These are phyloP conservation scores for Poecile atricapillus DNA, from an alignment of 2,113 vertebrate species.

Conservation along the genomic window DNA sequence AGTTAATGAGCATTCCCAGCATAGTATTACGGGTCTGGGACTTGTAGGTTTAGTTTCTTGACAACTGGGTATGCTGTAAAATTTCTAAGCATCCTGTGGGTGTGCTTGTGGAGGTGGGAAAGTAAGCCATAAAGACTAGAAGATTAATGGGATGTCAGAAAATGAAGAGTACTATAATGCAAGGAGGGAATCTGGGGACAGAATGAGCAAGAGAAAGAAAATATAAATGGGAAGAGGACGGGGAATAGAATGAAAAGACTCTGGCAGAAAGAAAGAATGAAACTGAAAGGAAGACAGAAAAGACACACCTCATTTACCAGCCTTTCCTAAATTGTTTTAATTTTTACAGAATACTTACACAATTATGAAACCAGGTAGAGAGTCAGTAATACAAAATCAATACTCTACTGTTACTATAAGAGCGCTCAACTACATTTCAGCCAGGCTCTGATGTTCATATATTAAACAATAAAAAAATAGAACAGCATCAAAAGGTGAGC, in stretches of 20 bases:
- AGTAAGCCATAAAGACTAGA: conserved; percentile 44
- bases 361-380: neutral
- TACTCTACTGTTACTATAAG: neutral
- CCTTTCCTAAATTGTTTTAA: neutral
- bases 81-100: conserved; percentile 54
- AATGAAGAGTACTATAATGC: conserved; percentile 48
- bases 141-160: conserved; percentile 56
- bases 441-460: neutral
- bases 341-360: neutral
- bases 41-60: conserved; percentile 44
- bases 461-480: neutral
- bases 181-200: conserved; percentile 36
- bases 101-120: conserved; percentile 53
- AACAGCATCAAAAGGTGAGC: neutral
- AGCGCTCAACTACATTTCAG: neutral
- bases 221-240: neutral
- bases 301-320: neutral
- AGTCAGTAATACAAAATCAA: neutral
- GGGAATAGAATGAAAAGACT: neutral
- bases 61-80: conserved; percentile 49
- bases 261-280: neutral
- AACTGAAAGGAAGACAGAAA: neutral
- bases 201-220: conserved; percentile 30
- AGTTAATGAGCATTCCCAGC: conserved; percentile 48
- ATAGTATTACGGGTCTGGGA: conserved; percentile 41